Evolutionary conservation across 2,113 vertebrate species (phyloP), one percentile per base, ranked within the genome.

Genomic region (Cyprinodon variegatus): DNA sequence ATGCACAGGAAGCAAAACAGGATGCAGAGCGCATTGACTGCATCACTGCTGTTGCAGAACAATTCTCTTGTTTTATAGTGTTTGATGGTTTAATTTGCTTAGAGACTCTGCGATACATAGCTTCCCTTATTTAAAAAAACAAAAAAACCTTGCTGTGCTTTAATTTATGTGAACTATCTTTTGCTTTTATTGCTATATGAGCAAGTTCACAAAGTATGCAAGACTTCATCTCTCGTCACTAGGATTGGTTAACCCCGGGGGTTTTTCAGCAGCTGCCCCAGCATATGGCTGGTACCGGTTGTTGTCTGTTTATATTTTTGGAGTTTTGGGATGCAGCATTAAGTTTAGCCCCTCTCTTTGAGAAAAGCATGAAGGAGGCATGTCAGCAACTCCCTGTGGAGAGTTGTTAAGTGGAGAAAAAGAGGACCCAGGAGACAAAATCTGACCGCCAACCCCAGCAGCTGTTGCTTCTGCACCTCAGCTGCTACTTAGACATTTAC

Each of bases 1-100:
- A 79, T 62, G 63, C 82, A 86, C 90, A 91, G 92, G 93, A 93
- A 93, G 83, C 83, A 88, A 90, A 92, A 93, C 91, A 94, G 93
- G 93, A 94, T 92, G 92, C 83, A 50, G 65, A 86, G 78, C 81
- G 82, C 91, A 87, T 85, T 70, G 76, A 79, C 86, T 15, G 65
- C 77, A 81, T 61, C 29, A 72, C 68, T 76, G 77, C 88, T 69
- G 79, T 71, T 87, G 75, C 81, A 73, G 65, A 78, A 36, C 20
- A 80, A 50, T 69, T 72, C 76, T 69, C 67, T 38, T 29, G 14
- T n/a, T 61, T 68, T 39, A 66, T 38, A 63, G 3, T 12, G 63
- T 38, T 46, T 45, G 36, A 38, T 46, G 12, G 12, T 40, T 22
- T 14, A n/a, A 22, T 3, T 39, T 22, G 37, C 9, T 39, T 11